Percentiles rank a stretch among this genome's conserved stretches.
These are phyloP conservation scores for Sinotaia quadrata DNA, from an alignment of 2,888 invertebrate genomes.

Conservation along the genomic window DNA sequence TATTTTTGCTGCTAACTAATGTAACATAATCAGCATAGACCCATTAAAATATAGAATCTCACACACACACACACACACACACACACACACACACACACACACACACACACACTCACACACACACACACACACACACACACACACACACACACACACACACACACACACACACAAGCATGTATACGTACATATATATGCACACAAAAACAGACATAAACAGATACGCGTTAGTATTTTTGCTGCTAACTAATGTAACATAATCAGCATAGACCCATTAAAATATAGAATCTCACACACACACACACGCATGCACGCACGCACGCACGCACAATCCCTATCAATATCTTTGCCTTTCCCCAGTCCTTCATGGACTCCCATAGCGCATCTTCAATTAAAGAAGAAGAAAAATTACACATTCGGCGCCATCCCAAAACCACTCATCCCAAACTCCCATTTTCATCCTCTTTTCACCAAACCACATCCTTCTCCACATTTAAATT, in stretches of 20 bases:
- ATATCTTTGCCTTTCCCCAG: too few species aligned
- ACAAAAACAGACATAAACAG: slow-evolving; percentile 3
- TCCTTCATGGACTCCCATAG: too few species aligned
- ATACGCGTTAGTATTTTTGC: neutral
- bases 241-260: too few species aligned
- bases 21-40: too few species aligned
- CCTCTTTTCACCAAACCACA: too few species aligned
- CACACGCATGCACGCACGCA: neutral
- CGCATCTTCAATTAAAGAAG: too few species aligned
- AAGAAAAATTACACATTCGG: too few species aligned
- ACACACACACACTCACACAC: slow-evolving; percentile 7
- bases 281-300: too few species aligned
- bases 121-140: slow-evolving; percentile 5
- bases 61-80: slow-evolving; percentile 9
- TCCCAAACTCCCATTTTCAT: too few species aligned
- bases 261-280: too few species aligned
- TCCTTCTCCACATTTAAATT: neutral
- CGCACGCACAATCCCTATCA: neutral
- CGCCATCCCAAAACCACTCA: too few species aligned
- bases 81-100: slow-evolving; percentile 16
- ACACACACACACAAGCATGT: neutral
- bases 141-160: slow-evolving; percentile 5
- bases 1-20: neutral
- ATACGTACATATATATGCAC: neutral
- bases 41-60: neutral